Conservation (phyloP, 2,797 vertebrate species). For the Nannoperca obscura region DNA sequence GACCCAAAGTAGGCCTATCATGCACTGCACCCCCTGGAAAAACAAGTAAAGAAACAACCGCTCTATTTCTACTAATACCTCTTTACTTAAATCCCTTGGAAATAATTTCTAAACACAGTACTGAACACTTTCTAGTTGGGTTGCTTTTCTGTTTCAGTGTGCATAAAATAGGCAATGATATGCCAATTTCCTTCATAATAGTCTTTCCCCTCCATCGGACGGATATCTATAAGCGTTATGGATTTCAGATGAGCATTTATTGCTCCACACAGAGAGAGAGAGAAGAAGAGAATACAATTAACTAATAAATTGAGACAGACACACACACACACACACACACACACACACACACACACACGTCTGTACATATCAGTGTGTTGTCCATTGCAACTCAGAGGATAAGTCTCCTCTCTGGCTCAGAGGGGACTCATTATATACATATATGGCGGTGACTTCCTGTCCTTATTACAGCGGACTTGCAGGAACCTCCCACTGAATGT, state of each 20-base stretch:
- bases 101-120: background rate
- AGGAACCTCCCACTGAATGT: no score
- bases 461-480: no score
- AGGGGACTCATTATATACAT: no score
- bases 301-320: no score
- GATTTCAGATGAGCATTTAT: conserved; percentile 4
- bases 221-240: background rate
- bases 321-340: no score
- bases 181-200: background rate
- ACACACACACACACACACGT: no score
- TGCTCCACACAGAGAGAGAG: background rate
- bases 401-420: no score
- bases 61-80: background rate
- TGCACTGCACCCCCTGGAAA: background rate
- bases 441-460: no score
- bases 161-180: background rate
- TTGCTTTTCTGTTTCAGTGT: background rate
- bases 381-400: no score
- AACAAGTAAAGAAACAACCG: background rate
- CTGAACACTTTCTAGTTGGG: no score
- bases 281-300: no score
- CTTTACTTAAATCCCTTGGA: background rate
- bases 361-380: no score
- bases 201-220: conserved; percentile 1
- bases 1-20: conserved; percentile 31